These are phyloP conservation scores for Gila orcuttii DNA, from an alignment of 2,113 vertebrate species.

Conservation along the genomic window DNA sequence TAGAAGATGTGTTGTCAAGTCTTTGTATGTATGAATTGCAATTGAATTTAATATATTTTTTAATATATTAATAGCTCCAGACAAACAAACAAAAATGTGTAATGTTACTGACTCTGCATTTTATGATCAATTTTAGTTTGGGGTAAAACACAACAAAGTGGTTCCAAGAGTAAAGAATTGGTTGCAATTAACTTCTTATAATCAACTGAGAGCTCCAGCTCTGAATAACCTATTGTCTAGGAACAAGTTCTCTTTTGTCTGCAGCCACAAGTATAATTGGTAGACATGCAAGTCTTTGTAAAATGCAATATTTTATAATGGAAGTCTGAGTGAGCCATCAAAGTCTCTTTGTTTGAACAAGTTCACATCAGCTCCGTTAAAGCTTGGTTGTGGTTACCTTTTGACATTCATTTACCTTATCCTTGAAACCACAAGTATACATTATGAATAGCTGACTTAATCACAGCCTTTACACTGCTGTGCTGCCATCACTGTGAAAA, in stretches of 20 bases:
- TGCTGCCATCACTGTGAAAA: background rate
- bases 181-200: background rate
- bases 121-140: background rate
- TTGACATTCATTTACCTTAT: slow-evolving; percentile 37
- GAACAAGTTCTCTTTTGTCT: background rate
- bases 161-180: background rate
- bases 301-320: slow-evolving; percentile 8
- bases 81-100: background rate
- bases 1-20: background rate
- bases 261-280: background rate
- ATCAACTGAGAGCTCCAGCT: background rate
- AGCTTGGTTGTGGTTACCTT: slow-evolving; percentile 25
- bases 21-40: background rate
- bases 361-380: slow-evolving; percentile 32
- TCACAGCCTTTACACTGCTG: slow-evolving; percentile 20
- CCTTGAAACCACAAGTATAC: slow-evolving; percentile 44
- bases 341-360: slow-evolving; percentile 22
- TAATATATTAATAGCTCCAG: background rate
- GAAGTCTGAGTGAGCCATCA: slow-evolving; percentile 27
- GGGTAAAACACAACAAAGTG: slow-evolving; percentile 5
- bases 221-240: slow-evolving; percentile 1
- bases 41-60: background rate
- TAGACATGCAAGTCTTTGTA: slow-evolving; percentile 11
- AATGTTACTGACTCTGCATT: no score
- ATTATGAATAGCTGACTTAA: slow-evolving; percentile 46